Evolutionary conservation across 2,888 invertebrate genomes (phyloP).

Genomic region (Tetropium fuscum): DNA sequence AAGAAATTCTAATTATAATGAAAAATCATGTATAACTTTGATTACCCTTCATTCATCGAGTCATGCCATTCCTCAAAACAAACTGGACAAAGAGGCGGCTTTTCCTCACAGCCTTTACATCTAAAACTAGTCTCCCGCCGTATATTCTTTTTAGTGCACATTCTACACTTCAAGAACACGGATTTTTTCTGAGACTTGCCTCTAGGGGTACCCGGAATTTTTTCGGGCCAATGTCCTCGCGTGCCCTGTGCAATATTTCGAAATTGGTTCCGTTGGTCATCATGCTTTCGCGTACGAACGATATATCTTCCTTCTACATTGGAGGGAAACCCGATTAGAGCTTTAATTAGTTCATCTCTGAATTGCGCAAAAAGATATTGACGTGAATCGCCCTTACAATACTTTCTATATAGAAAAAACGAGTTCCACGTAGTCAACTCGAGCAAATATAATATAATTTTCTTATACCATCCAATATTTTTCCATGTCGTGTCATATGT

Average conservation of each 20-base stretch:
- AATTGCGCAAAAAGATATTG: constrained; percentile 12
- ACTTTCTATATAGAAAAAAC: constrained; percentile 15
- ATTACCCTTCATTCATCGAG: neutral
- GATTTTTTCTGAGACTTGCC: constrained; percentile 16
- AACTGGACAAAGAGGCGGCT: constrained; percentile 17
- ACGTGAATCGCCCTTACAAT: constrained; percentile 2
- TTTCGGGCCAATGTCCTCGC: constrained; percentile 28
- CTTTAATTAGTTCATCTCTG: constrained; percentile 29
- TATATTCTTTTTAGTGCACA: constrained; percentile 20
- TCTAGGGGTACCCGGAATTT: constrained; percentile 30
- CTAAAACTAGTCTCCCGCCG: constrained; percentile 22
- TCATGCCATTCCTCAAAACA: constrained; percentile 21
- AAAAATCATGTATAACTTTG: no score
- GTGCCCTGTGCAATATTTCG: constrained; percentile 23
- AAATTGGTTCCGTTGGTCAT: neutral
- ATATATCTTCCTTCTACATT: constrained; percentile 18
- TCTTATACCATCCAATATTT: constrained; percentile 53
- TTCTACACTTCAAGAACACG: constrained; percentile 20
- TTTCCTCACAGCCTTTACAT: constrained; percentile 23
- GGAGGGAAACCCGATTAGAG: constrained; percentile 2
- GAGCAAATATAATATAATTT: constrained; percentile 50
- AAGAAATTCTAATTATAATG: no score
- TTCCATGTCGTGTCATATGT: neutral
- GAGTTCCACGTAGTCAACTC: constrained; percentile 25
- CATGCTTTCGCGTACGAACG: neutral